Conservation (phyloP, 2,113 vertebrate genomes). For the Sylvia atricapilla region DNA sequence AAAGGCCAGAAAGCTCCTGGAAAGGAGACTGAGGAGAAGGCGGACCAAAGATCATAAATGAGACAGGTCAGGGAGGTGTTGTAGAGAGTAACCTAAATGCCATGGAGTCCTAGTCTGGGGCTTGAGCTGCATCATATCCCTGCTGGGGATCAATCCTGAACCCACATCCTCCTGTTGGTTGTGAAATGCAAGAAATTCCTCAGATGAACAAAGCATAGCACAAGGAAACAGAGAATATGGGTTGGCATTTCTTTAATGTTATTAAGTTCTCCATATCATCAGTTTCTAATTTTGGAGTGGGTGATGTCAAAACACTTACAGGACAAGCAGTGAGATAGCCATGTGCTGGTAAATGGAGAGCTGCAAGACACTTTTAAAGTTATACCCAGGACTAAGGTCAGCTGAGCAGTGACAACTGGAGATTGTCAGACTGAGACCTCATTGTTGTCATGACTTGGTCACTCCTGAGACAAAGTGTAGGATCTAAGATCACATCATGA, state of each 20-base stretch:
- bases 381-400: neutral
- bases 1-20: neutral
- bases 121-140: neutral
- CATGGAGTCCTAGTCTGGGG: neutral
- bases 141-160: neutral
- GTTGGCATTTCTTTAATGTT: constrained; percentile 12
- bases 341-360: neutral
- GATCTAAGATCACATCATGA: neutral
- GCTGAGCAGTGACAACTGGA: neutral
- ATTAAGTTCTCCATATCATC: constrained; percentile 23
- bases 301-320: constrained; percentile 43
- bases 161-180: neutral
- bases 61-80: neutral
- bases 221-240: neutral
- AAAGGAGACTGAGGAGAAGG: neutral
- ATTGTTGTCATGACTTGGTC: neutral
- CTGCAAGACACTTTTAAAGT: neutral
- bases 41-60: neutral
- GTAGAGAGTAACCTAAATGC: neutral
- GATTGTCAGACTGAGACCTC: neutral
- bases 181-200: constrained; percentile 1
- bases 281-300: constrained; percentile 42
- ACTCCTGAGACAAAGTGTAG: neutral
- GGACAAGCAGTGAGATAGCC: constrained; percentile 11
- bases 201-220: neutral